A percentile compares a stretch with the other conserved stretches of the same genome.
Evolutionary conservation across 2,888 invertebrate genomes (phyloP).

Genomic region (Steinernema hermaphroditum): DNA sequence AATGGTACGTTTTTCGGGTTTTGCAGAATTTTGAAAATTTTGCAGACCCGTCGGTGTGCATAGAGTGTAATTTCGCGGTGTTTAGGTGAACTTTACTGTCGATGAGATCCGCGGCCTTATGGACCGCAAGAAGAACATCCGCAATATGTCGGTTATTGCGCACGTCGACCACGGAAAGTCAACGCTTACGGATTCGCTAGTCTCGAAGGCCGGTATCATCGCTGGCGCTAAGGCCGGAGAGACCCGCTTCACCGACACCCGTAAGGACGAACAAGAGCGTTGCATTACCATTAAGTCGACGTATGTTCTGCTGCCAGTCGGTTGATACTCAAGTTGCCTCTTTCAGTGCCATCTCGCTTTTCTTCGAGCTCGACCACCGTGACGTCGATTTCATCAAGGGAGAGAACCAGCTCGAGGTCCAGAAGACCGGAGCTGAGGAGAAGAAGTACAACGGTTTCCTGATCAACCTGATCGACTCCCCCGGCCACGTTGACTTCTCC

Average conservation of each 20-base stretch:
- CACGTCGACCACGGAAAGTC: slow-evolving; percentile 96
- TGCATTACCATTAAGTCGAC: slow-evolving; percentile 99
- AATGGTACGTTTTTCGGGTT: slow-evolving; percentile 2
- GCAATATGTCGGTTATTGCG: slow-evolving; percentile 99
- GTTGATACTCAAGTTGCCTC: slow-evolving; percentile 13
- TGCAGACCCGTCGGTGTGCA: too few species aligned
- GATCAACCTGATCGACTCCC: slow-evolving; percentile 99
- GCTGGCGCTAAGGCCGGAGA: slow-evolving; percentile 98
- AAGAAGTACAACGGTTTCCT: slow-evolving; percentile 89
- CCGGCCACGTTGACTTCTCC: slow-evolving; percentile 99
- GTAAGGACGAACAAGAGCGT: slow-evolving; percentile 99
- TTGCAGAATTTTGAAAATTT: neutral
- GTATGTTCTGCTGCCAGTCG: slow-evolving; percentile 75
- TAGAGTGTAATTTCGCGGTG: too few species aligned
- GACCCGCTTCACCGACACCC: slow-evolving; percentile 97
- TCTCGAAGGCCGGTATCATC: slow-evolving; percentile 99
- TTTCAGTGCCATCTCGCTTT: slow-evolving; percentile 96
- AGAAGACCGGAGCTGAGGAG: slow-evolving; percentile 68
- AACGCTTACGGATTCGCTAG: slow-evolving; percentile 96
- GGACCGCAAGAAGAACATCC: slow-evolving; percentile 99
- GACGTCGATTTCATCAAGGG: slow-evolving; percentile 88
- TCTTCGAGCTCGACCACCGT: slow-evolving; percentile 91
- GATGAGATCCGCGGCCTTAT: slow-evolving; percentile 99
- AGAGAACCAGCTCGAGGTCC: slow-evolving; percentile 57
- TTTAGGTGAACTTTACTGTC: slow-evolving; percentile 99